Conservation (phyloP, 1,140 invertebrate genomes). For the Metaphire vulgaris region DNA sequence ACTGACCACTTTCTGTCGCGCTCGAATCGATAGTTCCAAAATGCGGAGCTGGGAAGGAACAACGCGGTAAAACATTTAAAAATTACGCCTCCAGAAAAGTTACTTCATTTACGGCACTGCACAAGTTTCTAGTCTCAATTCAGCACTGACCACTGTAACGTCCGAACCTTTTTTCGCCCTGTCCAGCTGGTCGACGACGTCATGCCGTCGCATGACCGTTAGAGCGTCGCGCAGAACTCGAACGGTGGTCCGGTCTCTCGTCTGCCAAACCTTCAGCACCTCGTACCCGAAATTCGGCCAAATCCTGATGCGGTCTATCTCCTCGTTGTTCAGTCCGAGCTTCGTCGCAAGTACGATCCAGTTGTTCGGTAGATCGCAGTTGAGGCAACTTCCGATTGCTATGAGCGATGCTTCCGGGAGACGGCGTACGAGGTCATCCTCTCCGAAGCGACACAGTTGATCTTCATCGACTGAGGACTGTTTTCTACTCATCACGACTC, state of each 20-base stretch:
- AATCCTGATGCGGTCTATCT: neutral
- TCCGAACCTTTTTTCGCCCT: neutral
- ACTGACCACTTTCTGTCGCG: no score
- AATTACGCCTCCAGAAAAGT: no score
- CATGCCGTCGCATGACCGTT: neutral
- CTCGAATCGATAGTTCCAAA: no score
- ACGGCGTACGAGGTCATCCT: neutral
- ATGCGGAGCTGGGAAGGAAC: no score
- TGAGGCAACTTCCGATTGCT: neutral
- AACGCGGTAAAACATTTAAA: no score
- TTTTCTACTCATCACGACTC: no score
- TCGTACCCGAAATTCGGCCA: neutral
- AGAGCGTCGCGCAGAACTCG: neutral
- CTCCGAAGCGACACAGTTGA: no score
- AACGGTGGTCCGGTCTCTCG: neutral
- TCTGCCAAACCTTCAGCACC: neutral
- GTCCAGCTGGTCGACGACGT: neutral
- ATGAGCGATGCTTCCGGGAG: neutral
- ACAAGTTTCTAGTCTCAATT: no score
- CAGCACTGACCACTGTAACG: neutral
- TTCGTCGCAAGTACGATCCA: neutral
- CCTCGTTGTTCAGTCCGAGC: neutral
- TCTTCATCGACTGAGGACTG: no score
- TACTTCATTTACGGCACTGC: no score
- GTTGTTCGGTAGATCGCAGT: neutral